Percentiles rank a stretch among this genome's conserved stretches.
These are phyloP conservation scores for Schizaphis graminum DNA, from an alignment of 2,888 invertebrate genomes.

Conservation along the genomic window DNA sequence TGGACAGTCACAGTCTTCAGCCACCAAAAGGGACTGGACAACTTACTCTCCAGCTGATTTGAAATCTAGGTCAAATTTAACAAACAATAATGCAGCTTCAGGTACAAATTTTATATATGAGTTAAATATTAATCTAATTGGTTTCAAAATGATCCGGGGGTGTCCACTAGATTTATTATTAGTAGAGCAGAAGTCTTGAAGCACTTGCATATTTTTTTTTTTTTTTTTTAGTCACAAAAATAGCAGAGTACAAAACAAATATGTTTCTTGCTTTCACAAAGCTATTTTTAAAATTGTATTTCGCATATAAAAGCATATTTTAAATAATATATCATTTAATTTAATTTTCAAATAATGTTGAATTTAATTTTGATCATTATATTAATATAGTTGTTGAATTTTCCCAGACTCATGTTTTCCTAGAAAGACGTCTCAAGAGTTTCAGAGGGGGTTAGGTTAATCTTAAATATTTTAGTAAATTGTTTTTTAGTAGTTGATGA, in stretches of 20 bases:
- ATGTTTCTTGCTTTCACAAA: no score
- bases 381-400: slow-evolving; percentile 3
- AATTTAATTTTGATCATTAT: slow-evolving; percentile 5
- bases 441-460: no score
- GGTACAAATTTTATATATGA: slow-evolving; percentile 11
- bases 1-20: neutral
- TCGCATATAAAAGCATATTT: neutral
- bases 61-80: slow-evolving; percentile 38
- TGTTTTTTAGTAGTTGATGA: no score
- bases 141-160: neutral
- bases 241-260: no score
- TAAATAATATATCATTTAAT: neutral
- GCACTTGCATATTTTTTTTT: neutral
- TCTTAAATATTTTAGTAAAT: no score
- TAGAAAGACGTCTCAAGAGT: no score
- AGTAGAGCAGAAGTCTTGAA: neutral
- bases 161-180: slow-evolving; percentile 1
- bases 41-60: slow-evolving; percentile 21
- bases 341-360: neutral
- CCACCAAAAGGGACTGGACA: slow-evolving; percentile 34
- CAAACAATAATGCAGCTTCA: neutral
- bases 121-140: slow-evolving; percentile 20
- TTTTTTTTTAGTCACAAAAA: no score
- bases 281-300: no score
- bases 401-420: neutral